Evolutionary conservation across 1,140 invertebrate genomes (phyloP).

Genomic region (Rhagoletis pomonella): DNA sequence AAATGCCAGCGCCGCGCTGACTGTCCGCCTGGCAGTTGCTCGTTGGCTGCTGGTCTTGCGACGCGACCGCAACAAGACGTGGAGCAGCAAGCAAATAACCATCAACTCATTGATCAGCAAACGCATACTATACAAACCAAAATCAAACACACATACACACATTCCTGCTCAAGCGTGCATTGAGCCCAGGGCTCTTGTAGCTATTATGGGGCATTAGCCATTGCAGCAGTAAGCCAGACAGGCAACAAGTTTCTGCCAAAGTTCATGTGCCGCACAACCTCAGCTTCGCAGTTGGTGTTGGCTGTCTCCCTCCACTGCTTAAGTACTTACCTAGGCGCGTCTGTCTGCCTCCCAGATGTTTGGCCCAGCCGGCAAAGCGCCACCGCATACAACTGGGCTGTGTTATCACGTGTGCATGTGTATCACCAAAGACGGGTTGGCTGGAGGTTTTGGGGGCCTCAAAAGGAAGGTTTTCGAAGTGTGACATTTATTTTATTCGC

Average conservation of each 20-base stretch:
- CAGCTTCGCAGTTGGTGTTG: neutral
- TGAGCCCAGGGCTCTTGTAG: slow-evolving; percentile 14
- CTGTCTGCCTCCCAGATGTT: slow-evolving; percentile 11
- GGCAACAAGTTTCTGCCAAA: slow-evolving; percentile 23
- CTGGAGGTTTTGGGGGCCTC: neutral
- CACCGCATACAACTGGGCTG: neutral
- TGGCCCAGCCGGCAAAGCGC: slow-evolving; percentile 12
- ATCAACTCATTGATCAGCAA: slow-evolving; percentile 43
- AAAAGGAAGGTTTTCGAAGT: neutral
- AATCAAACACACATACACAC: neutral
- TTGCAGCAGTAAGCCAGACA: neutral
- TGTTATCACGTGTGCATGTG: neutral
- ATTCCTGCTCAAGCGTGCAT: neutral
- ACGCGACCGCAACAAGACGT: neutral
- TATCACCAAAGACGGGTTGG: neutral
- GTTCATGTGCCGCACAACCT: slow-evolving; percentile 44
- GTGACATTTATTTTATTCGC: too few relatives aligned
- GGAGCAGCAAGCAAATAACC: neutral
- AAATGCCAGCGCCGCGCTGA: slow-evolving; percentile 42
- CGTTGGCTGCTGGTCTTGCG: slow-evolving; percentile 23
- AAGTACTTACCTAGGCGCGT: neutral
- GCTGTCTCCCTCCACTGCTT: neutral
- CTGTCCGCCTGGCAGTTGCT: slow-evolving; percentile 30
- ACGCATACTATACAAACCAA: neutral
- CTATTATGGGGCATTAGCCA: slow-evolving; percentile 12